Conservation (phyloP, 2,113 vertebrate genomes). For the Lepisosteus oculatus region DNA sequence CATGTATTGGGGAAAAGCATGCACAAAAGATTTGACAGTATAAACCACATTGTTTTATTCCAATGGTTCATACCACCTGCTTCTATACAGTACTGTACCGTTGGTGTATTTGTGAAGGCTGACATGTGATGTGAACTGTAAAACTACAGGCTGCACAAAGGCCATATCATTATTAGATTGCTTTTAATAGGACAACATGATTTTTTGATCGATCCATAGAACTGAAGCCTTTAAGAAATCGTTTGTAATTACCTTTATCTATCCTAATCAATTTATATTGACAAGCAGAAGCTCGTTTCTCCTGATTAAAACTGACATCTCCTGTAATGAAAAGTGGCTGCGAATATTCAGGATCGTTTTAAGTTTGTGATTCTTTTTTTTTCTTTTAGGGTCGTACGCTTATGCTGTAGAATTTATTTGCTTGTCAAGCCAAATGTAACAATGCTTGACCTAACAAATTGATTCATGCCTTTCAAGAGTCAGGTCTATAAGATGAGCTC, state of each 20-base stretch:
- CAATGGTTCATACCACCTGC: not conserved
- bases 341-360: not conserved
- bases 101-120: not conserved
- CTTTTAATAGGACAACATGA: slow-evolving; percentile 27
- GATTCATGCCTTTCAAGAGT: not conserved
- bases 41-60: not conserved
- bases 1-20: not conserved
- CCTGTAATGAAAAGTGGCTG: slow-evolving; percentile 8
- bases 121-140: not conserved
- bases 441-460: not conserved
- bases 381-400: not conserved
- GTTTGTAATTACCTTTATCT: slow-evolving; percentile 34
- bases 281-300: not conserved
- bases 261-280: slow-evolving; percentile 12
- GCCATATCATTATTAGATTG: slow-evolving; percentile 22
- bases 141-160: not conserved
- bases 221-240: slow-evolving; percentile 15
- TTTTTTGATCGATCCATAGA: slow-evolving; percentile 24
- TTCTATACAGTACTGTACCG: slow-evolving; percentile 4
- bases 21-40: not conserved
- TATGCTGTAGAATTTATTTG: slow-evolving; percentile 2
- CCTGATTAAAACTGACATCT: not conserved
- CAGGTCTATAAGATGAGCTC: not conserved
- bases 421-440: not conserved
- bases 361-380: slow-evolving; percentile 5